Evolutionary conservation across 2,113 vertebrate genomes (phyloP), one percentile per base, ranked within the genome.

Genomic region (Hemicordylus capensis): DNA sequence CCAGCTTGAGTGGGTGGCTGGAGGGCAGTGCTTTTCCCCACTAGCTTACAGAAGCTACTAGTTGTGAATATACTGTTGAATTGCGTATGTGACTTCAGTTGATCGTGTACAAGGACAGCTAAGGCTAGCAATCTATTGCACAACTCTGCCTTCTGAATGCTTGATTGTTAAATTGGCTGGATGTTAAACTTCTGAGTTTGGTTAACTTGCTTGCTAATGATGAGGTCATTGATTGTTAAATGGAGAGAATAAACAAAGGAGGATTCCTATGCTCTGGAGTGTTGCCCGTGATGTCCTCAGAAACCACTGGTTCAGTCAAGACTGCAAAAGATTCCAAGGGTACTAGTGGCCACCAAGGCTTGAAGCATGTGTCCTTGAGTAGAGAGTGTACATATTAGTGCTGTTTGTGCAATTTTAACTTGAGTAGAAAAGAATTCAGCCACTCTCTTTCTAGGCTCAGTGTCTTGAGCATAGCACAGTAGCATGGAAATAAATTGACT

Each of bases 201-300:
- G 39, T 72, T 80, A 80, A 80, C 76, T 54, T 37, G 9, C 67
- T 85, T 7, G 56, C 17, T 69, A 85, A 85, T 46, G 67, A 73
- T 80, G 42, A 85, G 56, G n/a, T 85, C 56, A 51, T 28, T 85
- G 56, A 48, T 72, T 83, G 72, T 54, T 54, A 78, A 70, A 17
- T 79, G 44, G 3, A n/a, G 24, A 72, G 34, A 15, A 54, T 54
- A 78, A 85, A 72, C 51, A 76, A 83, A 85, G 26, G 26, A 19
- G 28, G 46, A 26, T 42, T 31, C 37, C 12, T 37, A 12, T 73
- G n/a, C n/a, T 37, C 7, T n/a, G 17, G 54, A 73, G 28, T 69
- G 63, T 69, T 59, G 31, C 44, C 44, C 7, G 2, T 15, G 37
- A 31, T 37, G 58, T 28, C 17, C 42, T 72, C 6, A 59, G n/a